Conservation (phyloP, 2,888 invertebrate species). For the Meloe dianella region DNA sequence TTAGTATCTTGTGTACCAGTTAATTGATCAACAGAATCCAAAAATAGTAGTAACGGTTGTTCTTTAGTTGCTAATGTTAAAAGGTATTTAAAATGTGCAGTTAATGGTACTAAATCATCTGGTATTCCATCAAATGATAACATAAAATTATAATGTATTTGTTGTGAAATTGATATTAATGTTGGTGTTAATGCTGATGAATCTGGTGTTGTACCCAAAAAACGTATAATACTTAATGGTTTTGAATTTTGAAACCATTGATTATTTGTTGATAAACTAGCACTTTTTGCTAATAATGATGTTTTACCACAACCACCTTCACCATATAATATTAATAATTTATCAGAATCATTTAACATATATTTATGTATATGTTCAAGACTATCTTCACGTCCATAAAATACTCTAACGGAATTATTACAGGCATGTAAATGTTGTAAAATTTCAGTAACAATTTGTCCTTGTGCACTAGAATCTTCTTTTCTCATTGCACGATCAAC, state of each 20-base stretch:
- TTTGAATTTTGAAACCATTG: slow-evolving; percentile 77
- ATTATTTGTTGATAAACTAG: slow-evolving; percentile 73
- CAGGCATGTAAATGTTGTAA: slow-evolving; percentile 95
- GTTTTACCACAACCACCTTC: slow-evolving; percentile 99
- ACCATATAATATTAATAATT: slow-evolving; percentile 90
- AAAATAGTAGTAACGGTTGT: slow-evolving; percentile 87
- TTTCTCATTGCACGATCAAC: slow-evolving; percentile 95
- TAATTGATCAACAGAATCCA: slow-evolving; percentile 97
- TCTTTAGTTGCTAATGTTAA: slow-evolving; percentile 80
- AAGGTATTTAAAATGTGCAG: slow-evolving; percentile 94
- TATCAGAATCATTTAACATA: slow-evolving; percentile 83
- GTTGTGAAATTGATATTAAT: slow-evolving; percentile 90
- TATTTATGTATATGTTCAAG: slow-evolving; percentile 80
- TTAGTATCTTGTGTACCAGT: slow-evolving; percentile 94
- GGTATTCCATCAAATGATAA: slow-evolving; percentile 93
- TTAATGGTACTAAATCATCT: slow-evolving; percentile 93
- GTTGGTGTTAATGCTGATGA: slow-evolving; percentile 94
- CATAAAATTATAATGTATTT: slow-evolving; percentile 92
- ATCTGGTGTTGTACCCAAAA: slow-evolving; percentile 96
- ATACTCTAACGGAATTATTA: slow-evolving; percentile 90
- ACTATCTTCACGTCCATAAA: slow-evolving; percentile 90
- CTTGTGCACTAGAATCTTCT: slow-evolving; percentile 92
- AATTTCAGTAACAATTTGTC: slow-evolving; percentile 92
- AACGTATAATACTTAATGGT: slow-evolving; percentile 88
- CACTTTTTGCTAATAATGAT: slow-evolving; percentile 90